Conservation (phyloP, 2,888 invertebrate species). For the Drosophila paracracens region DNA sequence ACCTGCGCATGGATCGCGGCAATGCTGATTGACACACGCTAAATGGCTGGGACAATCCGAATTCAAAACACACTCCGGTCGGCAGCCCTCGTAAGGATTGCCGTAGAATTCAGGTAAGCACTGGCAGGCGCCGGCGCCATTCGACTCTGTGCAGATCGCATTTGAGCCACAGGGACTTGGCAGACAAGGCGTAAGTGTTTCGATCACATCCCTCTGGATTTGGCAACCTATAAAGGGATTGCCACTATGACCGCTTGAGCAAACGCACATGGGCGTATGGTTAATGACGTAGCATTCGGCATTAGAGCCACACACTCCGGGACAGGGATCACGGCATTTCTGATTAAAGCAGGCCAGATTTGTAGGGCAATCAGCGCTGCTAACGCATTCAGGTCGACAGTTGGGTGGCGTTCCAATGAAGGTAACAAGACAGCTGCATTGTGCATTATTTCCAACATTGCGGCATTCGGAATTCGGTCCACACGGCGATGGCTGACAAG, state of each 20-base stretch:
- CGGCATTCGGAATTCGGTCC: slow-evolving; percentile 91
- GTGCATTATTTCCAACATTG: slow-evolving; percentile 88
- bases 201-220: slow-evolving; percentile 61
- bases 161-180: slow-evolving; percentile 93
- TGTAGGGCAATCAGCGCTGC: slow-evolving; percentile 91
- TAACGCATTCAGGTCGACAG: slow-evolving; percentile 92
- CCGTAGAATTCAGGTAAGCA: slow-evolving; percentile 90
- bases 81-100: slow-evolving; percentile 91
- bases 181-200: slow-evolving; percentile 86
- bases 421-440: slow-evolving; percentile 89
- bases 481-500: slow-evolving; percentile 92
- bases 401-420: slow-evolving; percentile 91
- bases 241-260: slow-evolving; percentile 86
- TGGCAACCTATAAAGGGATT: slow-evolving; percentile 86
- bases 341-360: slow-evolving; percentile 91
- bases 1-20: slow-evolving; percentile 91
- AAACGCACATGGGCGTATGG: slow-evolving; percentile 88
- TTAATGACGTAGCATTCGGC: slow-evolving; percentile 87
- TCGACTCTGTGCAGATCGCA: slow-evolving; percentile 89
- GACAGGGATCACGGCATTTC: slow-evolving; percentile 90
- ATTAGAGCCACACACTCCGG: slow-evolving; percentile 88
- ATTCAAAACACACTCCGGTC: slow-evolving; percentile 90
- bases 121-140: slow-evolving; percentile 88
- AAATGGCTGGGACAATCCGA: slow-evolving; percentile 90
- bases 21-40: slow-evolving; percentile 90